Evolutionary conservation across 2,113 vertebrate genomes (phyloP).

Genomic region (Labrus mixtus): DNA sequence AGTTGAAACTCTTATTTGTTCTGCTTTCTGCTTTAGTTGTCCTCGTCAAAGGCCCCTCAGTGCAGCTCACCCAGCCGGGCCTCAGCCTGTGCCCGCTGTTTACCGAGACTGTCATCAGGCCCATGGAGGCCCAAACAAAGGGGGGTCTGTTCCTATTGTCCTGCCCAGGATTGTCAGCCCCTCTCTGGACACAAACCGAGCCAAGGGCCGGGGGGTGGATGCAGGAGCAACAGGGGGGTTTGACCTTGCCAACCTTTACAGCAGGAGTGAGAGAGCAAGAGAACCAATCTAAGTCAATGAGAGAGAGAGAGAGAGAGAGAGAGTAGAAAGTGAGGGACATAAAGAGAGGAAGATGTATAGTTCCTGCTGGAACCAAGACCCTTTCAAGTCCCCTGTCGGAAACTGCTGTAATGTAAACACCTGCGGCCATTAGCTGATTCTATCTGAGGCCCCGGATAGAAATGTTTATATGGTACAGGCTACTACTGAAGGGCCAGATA

Average conservation of each 20-base stretch:
- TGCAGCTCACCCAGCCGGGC: slow-evolving; percentile 85
- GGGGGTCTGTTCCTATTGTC: slow-evolving; percentile 93
- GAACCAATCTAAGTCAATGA: slow-evolving; percentile 48
- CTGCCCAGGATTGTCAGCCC: slow-evolving; percentile 82
- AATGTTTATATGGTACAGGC: slow-evolving; percentile 80
- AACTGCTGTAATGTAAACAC: slow-evolving; percentile 82
- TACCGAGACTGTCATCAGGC: slow-evolving; percentile 91
- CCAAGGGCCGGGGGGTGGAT: slow-evolving; percentile 61
- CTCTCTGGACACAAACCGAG: slow-evolving; percentile 73
- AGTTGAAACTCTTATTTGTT: slow-evolving; percentile 68
- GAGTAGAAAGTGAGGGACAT: slow-evolving; percentile 39
- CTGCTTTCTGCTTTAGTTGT: slow-evolving; percentile 85
- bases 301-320: neutral
- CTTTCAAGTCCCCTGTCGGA: slow-evolving; percentile 78
- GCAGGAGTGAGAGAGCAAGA: slow-evolving; percentile 31
- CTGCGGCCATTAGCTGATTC: slow-evolving; percentile 81
- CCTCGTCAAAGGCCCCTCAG: slow-evolving; percentile 89
- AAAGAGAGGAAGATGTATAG: slow-evolving; percentile 65
- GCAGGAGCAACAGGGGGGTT: slow-evolving; percentile 57
- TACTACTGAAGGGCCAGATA: slow-evolving; percentile 78
- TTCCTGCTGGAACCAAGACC: slow-evolving; percentile 68
- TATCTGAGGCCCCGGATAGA: slow-evolving; percentile 77
- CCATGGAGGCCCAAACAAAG: slow-evolving; percentile 93
- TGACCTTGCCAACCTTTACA: slow-evolving; percentile 66
- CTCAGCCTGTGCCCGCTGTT: slow-evolving; percentile 88